Percentiles rank a stretch among this genome's conserved stretches.
phyloP scores from a whole-genome alignment of 2,888 invertebrate species.

The Oconnorella tubifera region DNA sequence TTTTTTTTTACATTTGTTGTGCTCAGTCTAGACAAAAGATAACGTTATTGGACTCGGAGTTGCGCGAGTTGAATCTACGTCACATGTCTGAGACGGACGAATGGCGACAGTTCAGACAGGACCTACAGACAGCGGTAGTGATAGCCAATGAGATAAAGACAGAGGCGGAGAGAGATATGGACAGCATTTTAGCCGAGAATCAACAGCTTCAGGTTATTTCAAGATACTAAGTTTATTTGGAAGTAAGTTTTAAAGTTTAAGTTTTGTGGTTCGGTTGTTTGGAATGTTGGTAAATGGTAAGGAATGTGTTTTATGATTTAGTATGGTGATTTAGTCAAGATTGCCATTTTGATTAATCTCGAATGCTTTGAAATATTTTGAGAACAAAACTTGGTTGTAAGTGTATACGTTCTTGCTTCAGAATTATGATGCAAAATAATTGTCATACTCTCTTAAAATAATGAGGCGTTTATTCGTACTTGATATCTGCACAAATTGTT shows the following conservation, averaged over 20 bases:
- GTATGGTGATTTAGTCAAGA: too few relatives aligned
- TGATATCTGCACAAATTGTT: too few relatives aligned
- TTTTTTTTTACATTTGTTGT: not conserved
- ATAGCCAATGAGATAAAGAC: conserved; percentile 95
- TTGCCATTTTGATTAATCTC: too few relatives aligned
- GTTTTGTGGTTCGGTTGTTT: not conserved
- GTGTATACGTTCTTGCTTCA: too few relatives aligned
- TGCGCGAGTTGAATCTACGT: conserved; percentile 65
- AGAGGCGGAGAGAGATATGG: conserved; percentile 77
- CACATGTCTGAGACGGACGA: conserved; percentile 70
- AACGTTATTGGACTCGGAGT: conserved; percentile 22
- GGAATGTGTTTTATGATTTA: too few relatives aligned
- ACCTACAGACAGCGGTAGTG: conserved; percentile 84
- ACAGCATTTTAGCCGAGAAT: conserved; percentile 58
- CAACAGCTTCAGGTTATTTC: conserved; percentile 6
- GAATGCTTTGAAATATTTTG: too few relatives aligned
- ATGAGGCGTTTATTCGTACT: too few relatives aligned
- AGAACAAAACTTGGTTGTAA: too few relatives aligned
- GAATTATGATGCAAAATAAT: too few relatives aligned
- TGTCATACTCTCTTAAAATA: too few relatives aligned
- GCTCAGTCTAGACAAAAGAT: conserved; percentile 15
- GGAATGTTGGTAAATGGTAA: too few relatives aligned
- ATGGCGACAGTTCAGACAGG: conserved; percentile 92
- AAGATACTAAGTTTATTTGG: conserved; percentile 8
- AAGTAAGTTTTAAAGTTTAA: conserved; percentile 10